phyloP scores from a whole-genome alignment of 2,797 vertebrate species.

The Poliocrania exsul region DNA sequence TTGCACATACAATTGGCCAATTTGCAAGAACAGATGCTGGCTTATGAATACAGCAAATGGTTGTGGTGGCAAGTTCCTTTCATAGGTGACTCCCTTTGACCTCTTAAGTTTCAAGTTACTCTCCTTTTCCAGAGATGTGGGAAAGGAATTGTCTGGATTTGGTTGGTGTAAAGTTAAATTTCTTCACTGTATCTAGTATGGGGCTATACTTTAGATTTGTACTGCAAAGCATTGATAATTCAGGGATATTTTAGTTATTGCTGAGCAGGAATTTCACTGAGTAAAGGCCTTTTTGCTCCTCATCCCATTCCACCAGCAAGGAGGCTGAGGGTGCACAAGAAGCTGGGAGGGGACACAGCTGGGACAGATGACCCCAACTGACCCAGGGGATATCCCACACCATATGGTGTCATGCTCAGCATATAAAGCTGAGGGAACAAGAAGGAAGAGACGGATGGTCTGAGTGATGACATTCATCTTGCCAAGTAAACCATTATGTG shows the following conservation, averaged over 20 bases:
- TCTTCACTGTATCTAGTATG: neutral
- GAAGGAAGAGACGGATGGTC: neutral
- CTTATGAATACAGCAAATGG: neutral
- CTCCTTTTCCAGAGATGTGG: neutral
- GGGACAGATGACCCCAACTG: neutral
- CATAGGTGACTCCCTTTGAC: neutral
- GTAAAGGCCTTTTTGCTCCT: neutral
- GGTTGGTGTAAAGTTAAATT: neutral
- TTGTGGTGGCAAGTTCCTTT: neutral
- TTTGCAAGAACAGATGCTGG: conserved; percentile 37
- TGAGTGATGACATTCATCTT: neutral
- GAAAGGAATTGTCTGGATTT: neutral
- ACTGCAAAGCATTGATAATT: neutral
- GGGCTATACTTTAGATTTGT: neutral
- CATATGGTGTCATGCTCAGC: neutral
- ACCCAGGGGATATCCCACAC: neutral
- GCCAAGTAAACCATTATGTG: neutral
- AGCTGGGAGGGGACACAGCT: neutral
- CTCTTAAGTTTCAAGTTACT: neutral
- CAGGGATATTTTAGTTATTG: neutral
- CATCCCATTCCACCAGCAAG: neutral
- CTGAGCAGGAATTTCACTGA: neutral
- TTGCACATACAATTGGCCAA: conserved; percentile 10
- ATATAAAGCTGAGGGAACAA: neutral
- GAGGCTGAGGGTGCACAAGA: neutral